A percentile compares a stretch with the other conserved stretches of the same genome.
Evolutionary conservation across 1,140 invertebrate species (phyloP).

Genomic region (Thalassaphorura encarpata): DNA sequence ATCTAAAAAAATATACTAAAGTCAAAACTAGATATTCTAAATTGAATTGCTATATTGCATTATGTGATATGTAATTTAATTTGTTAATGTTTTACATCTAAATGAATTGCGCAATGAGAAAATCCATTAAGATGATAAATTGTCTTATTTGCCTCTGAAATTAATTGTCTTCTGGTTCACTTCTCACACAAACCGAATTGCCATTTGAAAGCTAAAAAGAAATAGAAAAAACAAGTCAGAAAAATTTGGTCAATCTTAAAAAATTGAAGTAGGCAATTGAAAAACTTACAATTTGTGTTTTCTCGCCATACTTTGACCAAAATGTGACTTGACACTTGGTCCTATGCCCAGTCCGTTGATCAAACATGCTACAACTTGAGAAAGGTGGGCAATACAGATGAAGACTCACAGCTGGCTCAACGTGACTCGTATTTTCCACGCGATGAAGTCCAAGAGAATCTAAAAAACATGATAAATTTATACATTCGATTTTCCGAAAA

Average conservation of each 20-base stretch:
- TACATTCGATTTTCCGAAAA: too few species aligned
- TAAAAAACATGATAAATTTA: conserved; percentile 38
- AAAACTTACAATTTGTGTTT: conserved; percentile 2
- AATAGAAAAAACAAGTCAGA: background rate
- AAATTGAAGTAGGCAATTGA: background rate
- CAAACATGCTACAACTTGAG: conserved; percentile 76
- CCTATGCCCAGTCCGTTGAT: conserved; percentile 74
- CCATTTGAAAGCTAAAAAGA: too few species aligned
- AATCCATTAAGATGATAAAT: too few species aligned
- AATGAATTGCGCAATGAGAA: too few species aligned
- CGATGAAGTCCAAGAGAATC: conserved; percentile 89
- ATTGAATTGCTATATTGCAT: too few species aligned
- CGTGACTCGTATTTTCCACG: conserved; percentile 87
- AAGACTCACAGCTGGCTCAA: conserved; percentile 76
- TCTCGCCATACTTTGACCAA: conserved; percentile 69
- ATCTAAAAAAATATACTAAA: too few species aligned
- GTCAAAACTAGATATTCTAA: too few species aligned
- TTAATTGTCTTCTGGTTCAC: background rate
- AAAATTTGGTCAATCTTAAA: background rate
- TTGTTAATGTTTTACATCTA: too few species aligned
- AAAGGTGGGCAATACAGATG: conserved; percentile 97
- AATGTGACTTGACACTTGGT: conserved; percentile 67
- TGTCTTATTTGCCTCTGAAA: too few species aligned
- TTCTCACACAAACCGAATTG: too few species aligned
- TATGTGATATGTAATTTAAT: too few species aligned